phyloP scores from a whole-genome alignment of 2,888 invertebrate genomes.

The Sphaerophoria rueppellii region DNA sequence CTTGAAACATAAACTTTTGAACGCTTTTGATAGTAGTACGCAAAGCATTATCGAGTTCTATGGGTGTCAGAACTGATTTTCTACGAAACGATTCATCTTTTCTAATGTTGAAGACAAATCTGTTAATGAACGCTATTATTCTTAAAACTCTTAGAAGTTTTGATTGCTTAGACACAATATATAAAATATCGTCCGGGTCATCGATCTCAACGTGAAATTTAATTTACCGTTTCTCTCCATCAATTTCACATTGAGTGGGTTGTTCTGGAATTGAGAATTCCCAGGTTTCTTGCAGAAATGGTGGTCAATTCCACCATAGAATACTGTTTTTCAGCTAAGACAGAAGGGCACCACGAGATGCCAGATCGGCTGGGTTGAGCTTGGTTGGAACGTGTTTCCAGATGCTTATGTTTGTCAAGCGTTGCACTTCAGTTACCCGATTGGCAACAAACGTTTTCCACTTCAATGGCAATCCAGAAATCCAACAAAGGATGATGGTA shows the following conservation, averaged over 20 bases:
- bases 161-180: constrained; percentile 10
- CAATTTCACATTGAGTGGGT: constrained; percentile 1
- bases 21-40: no score
- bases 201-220: neutral
- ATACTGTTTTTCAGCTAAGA: neutral
- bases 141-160: neutral
- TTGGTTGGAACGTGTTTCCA: constrained; percentile 45
- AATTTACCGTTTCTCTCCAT: neutral
- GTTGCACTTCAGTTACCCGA: constrained; percentile 26
- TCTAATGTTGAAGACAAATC: neutral
- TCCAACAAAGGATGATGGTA: constrained; percentile 23
- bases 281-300: constrained; percentile 32
- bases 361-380: constrained; percentile 44
- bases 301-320: constrained; percentile 58
- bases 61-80: constrained; percentile 3
- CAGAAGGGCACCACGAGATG: constrained; percentile 42
- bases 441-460: constrained; percentile 27
- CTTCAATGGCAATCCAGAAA: neutral
- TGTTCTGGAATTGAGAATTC: neutral
- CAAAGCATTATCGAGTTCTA: neutral
- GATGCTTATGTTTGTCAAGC: constrained; percentile 3
- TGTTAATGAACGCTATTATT: neutral
- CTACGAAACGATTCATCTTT: no score
- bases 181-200: neutral
- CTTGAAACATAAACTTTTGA: neutral